phyloP scores from a whole-genome alignment of 2,113 vertebrate genomes.

The Nipponia nippon region DNA sequence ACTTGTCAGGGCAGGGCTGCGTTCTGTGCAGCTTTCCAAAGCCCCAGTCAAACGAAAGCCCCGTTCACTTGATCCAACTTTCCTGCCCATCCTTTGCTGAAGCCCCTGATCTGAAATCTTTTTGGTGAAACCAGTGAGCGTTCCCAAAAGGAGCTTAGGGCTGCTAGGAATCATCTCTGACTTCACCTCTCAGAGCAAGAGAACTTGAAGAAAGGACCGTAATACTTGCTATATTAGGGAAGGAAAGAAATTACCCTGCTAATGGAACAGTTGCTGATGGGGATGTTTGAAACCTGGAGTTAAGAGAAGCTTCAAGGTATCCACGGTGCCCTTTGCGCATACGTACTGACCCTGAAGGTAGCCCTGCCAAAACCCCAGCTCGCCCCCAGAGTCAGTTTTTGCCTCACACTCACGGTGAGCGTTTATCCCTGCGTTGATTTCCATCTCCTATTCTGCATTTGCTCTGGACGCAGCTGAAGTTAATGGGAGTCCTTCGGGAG shows the following conservation, averaged over 20 bases:
- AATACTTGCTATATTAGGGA: background rate
- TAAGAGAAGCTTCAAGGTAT: background rate
- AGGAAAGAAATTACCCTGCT: background rate
- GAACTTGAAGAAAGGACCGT: background rate
- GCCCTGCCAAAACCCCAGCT: background rate
- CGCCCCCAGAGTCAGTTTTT: background rate
- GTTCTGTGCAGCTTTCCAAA: background rate
- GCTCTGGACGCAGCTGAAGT: background rate
- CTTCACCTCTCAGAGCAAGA: background rate
- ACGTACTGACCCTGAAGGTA: background rate
- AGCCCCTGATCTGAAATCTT: background rate
- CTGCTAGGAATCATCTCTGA: background rate
- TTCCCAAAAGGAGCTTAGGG: background rate
- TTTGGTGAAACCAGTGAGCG: background rate
- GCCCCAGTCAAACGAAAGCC: background rate
- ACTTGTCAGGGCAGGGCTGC: background rate
- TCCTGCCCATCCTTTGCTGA: background rate
- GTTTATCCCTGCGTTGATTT: background rate
- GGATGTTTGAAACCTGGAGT: background rate
- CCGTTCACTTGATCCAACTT: background rate
- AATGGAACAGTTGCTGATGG: background rate
- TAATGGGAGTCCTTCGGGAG: background rate
- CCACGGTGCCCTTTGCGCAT: background rate
- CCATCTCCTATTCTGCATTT: background rate
- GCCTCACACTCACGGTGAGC: background rate